Base-by-base conservation (phyloP, 92 coral and sea anemone species). In the Anthopleura xanthogrammica region DNA sequence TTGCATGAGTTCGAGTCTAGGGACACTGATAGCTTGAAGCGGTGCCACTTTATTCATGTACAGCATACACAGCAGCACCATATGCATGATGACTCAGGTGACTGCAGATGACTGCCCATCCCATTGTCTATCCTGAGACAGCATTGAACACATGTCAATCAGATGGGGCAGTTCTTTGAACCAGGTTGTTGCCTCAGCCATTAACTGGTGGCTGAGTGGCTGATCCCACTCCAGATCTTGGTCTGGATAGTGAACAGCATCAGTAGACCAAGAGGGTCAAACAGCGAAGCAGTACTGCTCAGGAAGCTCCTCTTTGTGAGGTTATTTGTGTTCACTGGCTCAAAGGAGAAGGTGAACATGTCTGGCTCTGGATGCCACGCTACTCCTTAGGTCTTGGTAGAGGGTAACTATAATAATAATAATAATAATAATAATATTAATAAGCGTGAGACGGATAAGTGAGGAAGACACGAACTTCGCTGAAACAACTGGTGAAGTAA, bases 161-260 rank as follows among this genome's bases (percentile, higher is more conserved):
- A 79, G 85, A 42, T 71, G 11, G 1, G 12, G 58, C 1, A 85
- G 85, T 41, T 85, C 88, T 39, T 83, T 62, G 66, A 85, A 76
- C 94, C 91, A 91, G 7, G 6, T 76, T 23, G 43, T 52, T 10
- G 86, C 60, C 17, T 72, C 75, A 24, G 64, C 56, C 54, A 4
- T 75, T 60, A 89, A 76, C 42, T 89, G 81, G 54, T 92, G 91
- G 41, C 76, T 65, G 24, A 87, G 39, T 56, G 75, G 80, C 14
- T 88, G 85, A 24, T 88, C 85, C 87, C 90, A 90, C 17, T 82
- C 93, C 75, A 84, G 85, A 87, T 87, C 85, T 90, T 90, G 12
- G 87, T 91, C 24, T 57, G 64, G 24, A 85, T 79, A 4, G 86
- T 36, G 57, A 72, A 82, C 12, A 89, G 85, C 46, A 79, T 60